Percentiles rank a stretch among this genome's conserved stretches.
These are phyloP conservation scores for Vespertilio murinus DNA, from an alignment of 2,797 vertebrate species.

Conservation along the genomic window DNA sequence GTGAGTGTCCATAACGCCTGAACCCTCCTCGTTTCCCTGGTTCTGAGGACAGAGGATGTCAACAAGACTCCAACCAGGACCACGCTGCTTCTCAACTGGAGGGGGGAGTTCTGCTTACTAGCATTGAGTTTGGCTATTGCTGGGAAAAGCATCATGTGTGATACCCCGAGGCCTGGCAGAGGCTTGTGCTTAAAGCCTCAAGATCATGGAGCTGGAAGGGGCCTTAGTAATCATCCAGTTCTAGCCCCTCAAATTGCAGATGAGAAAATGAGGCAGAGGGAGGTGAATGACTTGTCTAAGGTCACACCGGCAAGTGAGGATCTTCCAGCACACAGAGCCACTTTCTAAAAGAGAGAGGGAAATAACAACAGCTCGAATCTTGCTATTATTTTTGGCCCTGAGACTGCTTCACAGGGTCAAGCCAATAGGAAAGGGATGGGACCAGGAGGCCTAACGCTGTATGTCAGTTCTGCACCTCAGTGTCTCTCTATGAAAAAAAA, in stretches of 20 bases:
- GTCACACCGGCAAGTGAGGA: neutral
- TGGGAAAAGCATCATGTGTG: neutral
- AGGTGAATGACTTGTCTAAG: neutral
- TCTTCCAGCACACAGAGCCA: neutral
- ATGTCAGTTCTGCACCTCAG: neutral
- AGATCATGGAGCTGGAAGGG: neutral
- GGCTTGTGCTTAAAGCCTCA: neutral
- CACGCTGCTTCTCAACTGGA: neutral
- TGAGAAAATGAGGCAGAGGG: neutral
- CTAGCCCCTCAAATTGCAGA: neutral
- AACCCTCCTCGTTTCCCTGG: neutral
- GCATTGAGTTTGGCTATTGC: constrained; percentile 11
- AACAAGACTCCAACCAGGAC: neutral
- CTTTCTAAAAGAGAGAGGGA: neutral
- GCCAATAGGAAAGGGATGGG: neutral
- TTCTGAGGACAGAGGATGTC: constrained; percentile 40
- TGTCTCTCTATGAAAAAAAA: neutral
- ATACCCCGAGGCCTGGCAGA: neutral
- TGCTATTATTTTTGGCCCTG: neutral
- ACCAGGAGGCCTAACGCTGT: neutral
- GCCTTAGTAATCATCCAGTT: neutral
- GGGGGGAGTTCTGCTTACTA: constrained; percentile 7
- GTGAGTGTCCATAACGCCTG: neutral
- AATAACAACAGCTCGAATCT: neutral
- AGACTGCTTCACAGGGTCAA: neutral